A percentile compares a stretch with the other conserved stretches of the same genome.
Conservation (phyloP, 2,888 invertebrate species). For the Zaprionus obscuricornis region DNA sequence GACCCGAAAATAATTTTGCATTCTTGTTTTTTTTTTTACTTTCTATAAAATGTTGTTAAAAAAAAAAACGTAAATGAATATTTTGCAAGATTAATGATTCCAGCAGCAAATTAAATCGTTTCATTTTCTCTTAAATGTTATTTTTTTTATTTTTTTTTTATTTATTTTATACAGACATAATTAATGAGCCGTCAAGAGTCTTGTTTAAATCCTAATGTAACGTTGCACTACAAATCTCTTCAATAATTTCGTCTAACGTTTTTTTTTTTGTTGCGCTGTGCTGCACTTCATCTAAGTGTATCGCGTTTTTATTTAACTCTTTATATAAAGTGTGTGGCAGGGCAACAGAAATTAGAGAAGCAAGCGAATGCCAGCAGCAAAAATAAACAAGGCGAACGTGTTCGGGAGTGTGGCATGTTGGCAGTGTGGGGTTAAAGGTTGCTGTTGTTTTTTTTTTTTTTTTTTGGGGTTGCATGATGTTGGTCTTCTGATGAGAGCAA, state of each 20-base stretch:
- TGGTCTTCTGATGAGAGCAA: background rate
- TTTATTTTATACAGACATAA: background rate
- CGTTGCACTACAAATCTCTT: slow-evolving; percentile 31
- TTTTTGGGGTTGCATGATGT: no score
- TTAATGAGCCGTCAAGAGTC: background rate
- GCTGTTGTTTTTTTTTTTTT: no score
- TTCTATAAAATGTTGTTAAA: no score
- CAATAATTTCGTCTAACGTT: slow-evolving; percentile 34
- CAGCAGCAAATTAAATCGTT: no score
- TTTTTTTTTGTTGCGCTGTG: no score
- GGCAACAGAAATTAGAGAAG: slow-evolving; percentile 70
- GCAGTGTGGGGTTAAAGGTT: background rate
- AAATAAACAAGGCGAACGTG: slow-evolving; percentile 71
- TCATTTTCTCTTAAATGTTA: background rate
- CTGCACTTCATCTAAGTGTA: slow-evolving; percentile 40
- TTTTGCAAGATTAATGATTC: slow-evolving; percentile 24
- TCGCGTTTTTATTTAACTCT: slow-evolving; percentile 68
- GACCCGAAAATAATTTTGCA: no score
- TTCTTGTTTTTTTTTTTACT: no score
- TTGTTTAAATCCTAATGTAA: background rate
- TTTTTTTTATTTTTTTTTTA: slow-evolving; percentile 10
- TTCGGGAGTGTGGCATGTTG: slow-evolving; percentile 18
- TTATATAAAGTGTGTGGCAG: slow-evolving; percentile 62
- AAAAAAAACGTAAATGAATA: no score
- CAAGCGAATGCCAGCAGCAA: slow-evolving; percentile 68